These are phyloP conservation scores for Calvadosia cruxmelitensis DNA, from an alignment of 30 jellyfish, hydroid and myxozoan genomes.

Conservation along the genomic window DNA sequence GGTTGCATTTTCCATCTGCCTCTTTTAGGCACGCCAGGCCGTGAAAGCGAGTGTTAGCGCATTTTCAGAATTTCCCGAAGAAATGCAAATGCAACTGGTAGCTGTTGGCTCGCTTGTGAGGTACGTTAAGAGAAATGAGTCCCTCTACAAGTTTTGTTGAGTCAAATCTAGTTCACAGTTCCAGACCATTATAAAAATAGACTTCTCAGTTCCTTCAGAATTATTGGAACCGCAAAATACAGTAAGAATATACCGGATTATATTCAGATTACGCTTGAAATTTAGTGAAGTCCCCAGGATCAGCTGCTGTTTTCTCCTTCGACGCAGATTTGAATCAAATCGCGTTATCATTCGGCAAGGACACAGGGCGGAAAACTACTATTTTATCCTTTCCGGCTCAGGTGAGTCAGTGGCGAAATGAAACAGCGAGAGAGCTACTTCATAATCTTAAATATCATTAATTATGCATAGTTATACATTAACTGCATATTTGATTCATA, in stretches of 20 bases:
- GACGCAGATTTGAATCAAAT: constrained; percentile 35
- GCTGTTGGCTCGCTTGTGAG: constrained; percentile 44
- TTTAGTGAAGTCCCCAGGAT: neutral
- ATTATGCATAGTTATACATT: no score
- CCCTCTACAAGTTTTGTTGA: neutral
- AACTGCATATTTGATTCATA: neutral
- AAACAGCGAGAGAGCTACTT: no score
- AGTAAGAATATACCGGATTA: no score
- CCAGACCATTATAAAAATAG: no score
- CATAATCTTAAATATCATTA: no score
- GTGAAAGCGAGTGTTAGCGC: constrained; percentile 56
- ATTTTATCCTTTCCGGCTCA: constrained; percentile 44
- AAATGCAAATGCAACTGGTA: constrained; percentile 44
- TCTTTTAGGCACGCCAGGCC: constrained; percentile 16
- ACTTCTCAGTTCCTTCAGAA: no score
- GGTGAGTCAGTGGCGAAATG: constrained; percentile 30
- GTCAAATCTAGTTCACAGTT: neutral
- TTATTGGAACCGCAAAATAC: no score
- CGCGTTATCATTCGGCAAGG: constrained; percentile 64
- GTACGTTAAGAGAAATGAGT: constrained; percentile 11
- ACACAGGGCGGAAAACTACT: constrained; percentile 42
- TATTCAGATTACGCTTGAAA: neutral
- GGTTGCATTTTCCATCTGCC: neutral
- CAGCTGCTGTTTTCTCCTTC: neutral
- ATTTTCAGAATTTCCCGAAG: constrained; percentile 33